phyloP scores from a whole-genome alignment of 2,888 invertebrate species.

The Notodonta dromedarius region DNA sequence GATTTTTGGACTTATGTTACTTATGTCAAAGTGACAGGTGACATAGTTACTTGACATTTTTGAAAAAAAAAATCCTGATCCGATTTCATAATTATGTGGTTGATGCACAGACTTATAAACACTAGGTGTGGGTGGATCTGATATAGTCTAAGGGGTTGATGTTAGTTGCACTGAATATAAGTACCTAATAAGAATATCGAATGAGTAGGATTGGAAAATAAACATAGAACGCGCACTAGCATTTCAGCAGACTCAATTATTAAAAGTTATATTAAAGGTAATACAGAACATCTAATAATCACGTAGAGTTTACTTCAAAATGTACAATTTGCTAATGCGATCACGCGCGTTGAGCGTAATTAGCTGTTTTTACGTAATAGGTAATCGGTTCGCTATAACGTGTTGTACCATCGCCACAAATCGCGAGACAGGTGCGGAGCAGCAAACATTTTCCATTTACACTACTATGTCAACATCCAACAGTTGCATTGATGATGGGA shows the following conservation, averaged over 20 bases:
- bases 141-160: too few species aligned
- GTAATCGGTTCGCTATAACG: conserved; percentile 11
- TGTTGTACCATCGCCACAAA: conserved; percentile 6
- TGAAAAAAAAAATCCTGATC: too few species aligned
- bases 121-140: too few species aligned
- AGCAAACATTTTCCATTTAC: conserved; percentile 20
- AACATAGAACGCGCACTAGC: neutral
- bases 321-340: neutral
- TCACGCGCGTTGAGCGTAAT: conserved; percentile 7
- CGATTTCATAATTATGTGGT: too few species aligned
- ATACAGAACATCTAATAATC: neutral
- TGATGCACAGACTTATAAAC: too few species aligned
- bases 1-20: too few species aligned
- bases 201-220: too few species aligned
- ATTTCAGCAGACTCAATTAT: neutral
- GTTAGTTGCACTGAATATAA: too few species aligned
- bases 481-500: conserved; percentile 8
- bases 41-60: too few species aligned
- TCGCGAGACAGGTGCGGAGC: conserved; percentile 22
- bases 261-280: neutral
- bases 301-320: neutral
- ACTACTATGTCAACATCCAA: conserved; percentile 11
- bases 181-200: too few species aligned
- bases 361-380: conserved; percentile 15
- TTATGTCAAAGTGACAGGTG: too few species aligned